These are phyloP conservation scores for Agriopis leucophaearia DNA, from an alignment of 2,888 invertebrate species.

Conservation along the genomic window DNA sequence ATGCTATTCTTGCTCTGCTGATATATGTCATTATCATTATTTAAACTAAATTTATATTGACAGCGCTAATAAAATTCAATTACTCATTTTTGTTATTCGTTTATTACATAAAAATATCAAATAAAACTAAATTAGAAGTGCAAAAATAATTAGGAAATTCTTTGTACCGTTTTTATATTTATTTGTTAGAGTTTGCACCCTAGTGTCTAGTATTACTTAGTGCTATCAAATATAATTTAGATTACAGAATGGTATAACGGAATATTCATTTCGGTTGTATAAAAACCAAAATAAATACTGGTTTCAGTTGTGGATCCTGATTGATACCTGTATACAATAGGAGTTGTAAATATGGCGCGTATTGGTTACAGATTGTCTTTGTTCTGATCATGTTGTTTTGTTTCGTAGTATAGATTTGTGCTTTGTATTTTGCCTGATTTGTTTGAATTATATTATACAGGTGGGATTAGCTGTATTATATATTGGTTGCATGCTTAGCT, in stretches of 20 bases:
- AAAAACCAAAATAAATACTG: neutral
- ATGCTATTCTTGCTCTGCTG: conserved; percentile 3
- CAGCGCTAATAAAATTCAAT: neutral
- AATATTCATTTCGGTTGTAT: conserved; percentile 5
- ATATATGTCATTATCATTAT: neutral
- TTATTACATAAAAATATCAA: neutral
- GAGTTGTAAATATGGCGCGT: neutral
- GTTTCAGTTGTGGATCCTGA: conserved; percentile 29
- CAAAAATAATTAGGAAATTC: neutral
- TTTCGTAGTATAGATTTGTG: conserved; percentile 27
- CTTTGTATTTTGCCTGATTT: conserved; percentile 6
- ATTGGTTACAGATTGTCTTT: conserved; percentile 29
- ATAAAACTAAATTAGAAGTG: neutral
- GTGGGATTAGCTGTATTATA: conserved; percentile 8
- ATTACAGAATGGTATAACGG: neutral
- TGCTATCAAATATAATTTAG: conserved; percentile 2
- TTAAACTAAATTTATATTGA: conserved; percentile 4
- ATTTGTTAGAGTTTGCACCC: no score
- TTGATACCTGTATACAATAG: neutral
- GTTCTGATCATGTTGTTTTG: conserved; percentile 26
- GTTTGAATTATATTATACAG: neutral
- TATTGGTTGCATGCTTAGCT: conserved; percentile 15
- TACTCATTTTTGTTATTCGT: neutral
- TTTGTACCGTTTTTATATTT: neutral
- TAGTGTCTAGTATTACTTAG: neutral